Evolutionary conservation across 2,113 vertebrate species (phyloP), one percentile per base, ranked within the genome.

Genomic region (Paramormyrops kingsleyae): DNA sequence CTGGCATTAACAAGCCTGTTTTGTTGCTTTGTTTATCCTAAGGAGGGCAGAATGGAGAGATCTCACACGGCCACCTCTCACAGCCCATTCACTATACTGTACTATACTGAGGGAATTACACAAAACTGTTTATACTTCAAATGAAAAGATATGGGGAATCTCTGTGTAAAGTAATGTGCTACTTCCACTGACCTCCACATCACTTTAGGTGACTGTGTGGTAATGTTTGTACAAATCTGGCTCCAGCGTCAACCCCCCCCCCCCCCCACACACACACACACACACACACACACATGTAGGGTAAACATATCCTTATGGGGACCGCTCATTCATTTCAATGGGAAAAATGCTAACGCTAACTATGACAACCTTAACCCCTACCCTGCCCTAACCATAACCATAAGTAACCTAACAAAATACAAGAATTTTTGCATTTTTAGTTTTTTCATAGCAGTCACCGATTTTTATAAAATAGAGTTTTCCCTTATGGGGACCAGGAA

Each of bases 1-100:
- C 90, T 90, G 87, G 87, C 89, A 88, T 50, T 42, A 24, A 74
- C 89, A 89, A 44, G 44, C 31, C 44, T 87, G 89, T 90, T 3
- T 31, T 13, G 84, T 89, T 89, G 44, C 35, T 49, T 44, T 46
- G 0, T 74, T 85, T 47, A 91, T 2, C 39, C 88, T 52, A 27
- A 70, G 62, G n/a, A 70, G 62, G n/a, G 62, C 62, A 70, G 62
- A 31, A 70, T 31, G 62, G 62, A n/a, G 59, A 66, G 59, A 27
- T 66, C 24, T 9, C 59, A 66, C 59, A 66, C 9, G 7, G 24
- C 3, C 59, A 10, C 59, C 59, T 66, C 59, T 27, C 24, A 2
- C 24, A 12, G 9, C 9, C n/a, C 62, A 31, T 3, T 27, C 59
- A 66, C n/a, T 66, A 66, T 66, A 66, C 59, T 27, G 59, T n/a